Conservation (phyloP, 2,888 invertebrate species). For the Lissonota sp. region DNA sequence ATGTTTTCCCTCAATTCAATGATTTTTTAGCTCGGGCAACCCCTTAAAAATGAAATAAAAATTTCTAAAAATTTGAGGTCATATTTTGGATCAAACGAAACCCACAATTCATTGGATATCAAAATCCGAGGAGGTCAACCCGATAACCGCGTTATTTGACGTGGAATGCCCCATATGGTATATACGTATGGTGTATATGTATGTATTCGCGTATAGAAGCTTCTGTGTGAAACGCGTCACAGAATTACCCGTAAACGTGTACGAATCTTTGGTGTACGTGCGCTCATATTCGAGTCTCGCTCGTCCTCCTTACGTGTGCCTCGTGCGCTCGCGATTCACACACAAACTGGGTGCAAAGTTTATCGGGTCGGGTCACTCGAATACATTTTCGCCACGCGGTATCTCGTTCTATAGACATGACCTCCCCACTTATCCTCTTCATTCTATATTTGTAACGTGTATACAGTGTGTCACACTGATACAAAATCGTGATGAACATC, state of each 20-base stretch:
- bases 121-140: no score
- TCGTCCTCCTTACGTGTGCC: conserved; percentile 66
- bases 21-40: no score
- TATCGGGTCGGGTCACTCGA: conserved; percentile 72
- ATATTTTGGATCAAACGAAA: no score
- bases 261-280: not conserved
- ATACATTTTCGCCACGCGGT: conserved; percentile 64
- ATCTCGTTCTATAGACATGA: conserved; percentile 5
- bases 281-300: conserved; percentile 20
- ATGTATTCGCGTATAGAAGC: not conserved
- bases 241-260: conserved; percentile 5
- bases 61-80: no score
- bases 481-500: no score
- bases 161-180: no score
- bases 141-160: no score
- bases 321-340: conserved; percentile 62
- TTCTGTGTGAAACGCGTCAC: conserved; percentile 23
- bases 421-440: conserved; percentile 15
- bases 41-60: no score
- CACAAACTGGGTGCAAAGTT: conserved; percentile 74
- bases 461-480: no score
- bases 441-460: no score
- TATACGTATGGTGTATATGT: not conserved
- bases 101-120: no score
- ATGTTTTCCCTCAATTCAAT: no score